Base-by-base conservation (phyloP, 1,140 invertebrate species). In the Tetragnatha versicolor region DNA sequence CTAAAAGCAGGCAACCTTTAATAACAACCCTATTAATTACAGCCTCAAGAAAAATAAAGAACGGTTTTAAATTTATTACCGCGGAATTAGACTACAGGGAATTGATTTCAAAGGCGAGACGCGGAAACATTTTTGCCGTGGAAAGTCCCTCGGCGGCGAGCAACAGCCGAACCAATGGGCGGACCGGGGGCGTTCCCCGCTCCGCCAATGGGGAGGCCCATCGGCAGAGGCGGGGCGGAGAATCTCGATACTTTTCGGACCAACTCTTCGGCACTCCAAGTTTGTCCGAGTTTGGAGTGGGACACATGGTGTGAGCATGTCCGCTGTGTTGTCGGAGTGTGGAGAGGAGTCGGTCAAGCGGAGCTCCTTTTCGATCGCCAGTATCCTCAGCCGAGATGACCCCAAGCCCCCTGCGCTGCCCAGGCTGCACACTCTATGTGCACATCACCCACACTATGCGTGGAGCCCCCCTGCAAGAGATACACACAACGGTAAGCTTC, bases 301-400 rank as follows among this genome's bases (percentile, higher is more conserved):
- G 65, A 65, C 60, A n/a, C 33, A 47, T n/a, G 33, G 10, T 12
- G 20, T 3, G 42, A 29, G 20, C 22, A 76, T 76, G 73, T 76
- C 73, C 7, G 65, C 65, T 47, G 45, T 76, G 12, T 65, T 76
- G 42, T 65, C 73, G 6, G 73, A 76, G 10, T 51, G 51, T 27
- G 73, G 73, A 4, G 73, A 76, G 29, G 73, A 76, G 31, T 53
- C 72, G 2, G 20, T 45, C n/a, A 65, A 51, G 10, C 27, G 68
- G 51, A 79, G 65, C 63, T 72, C 80, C 0, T 81, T 81, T 42
- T 81, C 79, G n/a, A 81, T 80, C 20, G 65, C 70, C 9, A 80
- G 79, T 27, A 82, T 81, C 14, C 89, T 2, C 87, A 88, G 85
- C 85, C 80, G 86, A 87, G 63, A 83, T 76, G 86, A 84, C 77